These are phyloP conservation scores for Falco novaeseelandiae DNA, from an alignment of 2,797 vertebrate genomes.

Conservation along the genomic window DNA sequence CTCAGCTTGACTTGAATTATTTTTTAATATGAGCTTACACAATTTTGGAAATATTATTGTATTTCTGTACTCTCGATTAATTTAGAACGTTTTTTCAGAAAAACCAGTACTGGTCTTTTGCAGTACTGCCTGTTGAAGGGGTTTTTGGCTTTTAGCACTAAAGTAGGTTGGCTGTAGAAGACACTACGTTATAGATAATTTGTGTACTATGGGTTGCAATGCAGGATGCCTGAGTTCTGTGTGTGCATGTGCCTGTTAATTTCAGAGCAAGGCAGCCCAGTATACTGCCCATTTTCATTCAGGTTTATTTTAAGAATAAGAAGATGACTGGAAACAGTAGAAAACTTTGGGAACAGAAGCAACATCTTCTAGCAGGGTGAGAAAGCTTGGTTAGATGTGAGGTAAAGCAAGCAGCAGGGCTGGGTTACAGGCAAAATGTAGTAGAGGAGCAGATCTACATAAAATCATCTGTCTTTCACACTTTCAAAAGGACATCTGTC, in stretches of 20 bases:
- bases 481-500: background rate
- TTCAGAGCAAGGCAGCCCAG: background rate
- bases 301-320: background rate
- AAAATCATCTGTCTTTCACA: background rate
- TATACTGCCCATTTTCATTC: fast-evolving
- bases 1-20: background rate
- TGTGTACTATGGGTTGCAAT: background rate
- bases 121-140: background rate
- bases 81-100: background rate
- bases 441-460: background rate
- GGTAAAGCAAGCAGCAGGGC: background rate
- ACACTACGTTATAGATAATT: fast-evolving
- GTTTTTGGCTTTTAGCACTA: background rate
- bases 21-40: background rate
- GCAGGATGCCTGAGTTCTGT: fast-evolving
- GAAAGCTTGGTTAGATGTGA: background rate
- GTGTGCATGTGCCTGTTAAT: fast-evolving
- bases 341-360: background rate
- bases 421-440: background rate
- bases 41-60: background rate
- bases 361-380: background rate
- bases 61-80: background rate
- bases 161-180: background rate
- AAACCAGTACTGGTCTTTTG: background rate
- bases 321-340: background rate